Evolutionary conservation across 23 tunicate species (phyloP).

Genomic region (Botrylloides violaceus): DNA sequence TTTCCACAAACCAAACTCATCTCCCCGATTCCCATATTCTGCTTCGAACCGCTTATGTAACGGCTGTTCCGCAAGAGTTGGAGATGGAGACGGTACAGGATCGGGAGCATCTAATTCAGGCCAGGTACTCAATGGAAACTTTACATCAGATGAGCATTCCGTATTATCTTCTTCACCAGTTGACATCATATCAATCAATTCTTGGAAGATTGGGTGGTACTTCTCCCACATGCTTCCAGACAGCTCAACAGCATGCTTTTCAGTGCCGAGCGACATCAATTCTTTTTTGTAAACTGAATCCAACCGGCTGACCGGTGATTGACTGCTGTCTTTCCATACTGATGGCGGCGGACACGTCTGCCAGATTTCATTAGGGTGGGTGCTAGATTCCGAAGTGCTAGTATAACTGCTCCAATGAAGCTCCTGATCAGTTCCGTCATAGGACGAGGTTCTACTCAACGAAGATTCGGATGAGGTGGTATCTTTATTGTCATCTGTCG

Average conservation of each 20-base stretch:
- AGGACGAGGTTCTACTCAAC: neutral
- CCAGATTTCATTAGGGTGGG: constrained; percentile 49
- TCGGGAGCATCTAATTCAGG: constrained; percentile 1
- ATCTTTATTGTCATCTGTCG: constrained; percentile 14
- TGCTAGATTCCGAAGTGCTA: neutral
- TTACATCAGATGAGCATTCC: neutral
- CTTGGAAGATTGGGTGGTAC: constrained; percentile 63
- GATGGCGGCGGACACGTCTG: constrained; percentile 84
- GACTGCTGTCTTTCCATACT: constrained; percentile 61
- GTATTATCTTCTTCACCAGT: neutral
- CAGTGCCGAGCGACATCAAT: constrained; percentile 1
- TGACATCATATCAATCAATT: constrained; percentile 19
- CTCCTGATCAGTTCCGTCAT: neutral
- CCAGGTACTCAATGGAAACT: neutral
- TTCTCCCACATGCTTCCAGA: constrained; percentile 60
- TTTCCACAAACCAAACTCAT: neutral
- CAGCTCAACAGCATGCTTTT: constrained; percentile 11
- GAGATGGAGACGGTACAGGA: too few species aligned
- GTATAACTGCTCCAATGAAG: neutral
- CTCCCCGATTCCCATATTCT: neutral
- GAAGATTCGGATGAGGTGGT: constrained; percentile 7
- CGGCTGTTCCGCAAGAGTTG: neutral
- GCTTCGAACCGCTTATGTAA: neutral
- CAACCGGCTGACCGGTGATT: constrained; percentile 54
- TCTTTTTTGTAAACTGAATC: constrained; percentile 63